phyloP scores from a whole-genome alignment of 53 echinoderm and acorn worm species.

The Antedon mediterranea region DNA sequence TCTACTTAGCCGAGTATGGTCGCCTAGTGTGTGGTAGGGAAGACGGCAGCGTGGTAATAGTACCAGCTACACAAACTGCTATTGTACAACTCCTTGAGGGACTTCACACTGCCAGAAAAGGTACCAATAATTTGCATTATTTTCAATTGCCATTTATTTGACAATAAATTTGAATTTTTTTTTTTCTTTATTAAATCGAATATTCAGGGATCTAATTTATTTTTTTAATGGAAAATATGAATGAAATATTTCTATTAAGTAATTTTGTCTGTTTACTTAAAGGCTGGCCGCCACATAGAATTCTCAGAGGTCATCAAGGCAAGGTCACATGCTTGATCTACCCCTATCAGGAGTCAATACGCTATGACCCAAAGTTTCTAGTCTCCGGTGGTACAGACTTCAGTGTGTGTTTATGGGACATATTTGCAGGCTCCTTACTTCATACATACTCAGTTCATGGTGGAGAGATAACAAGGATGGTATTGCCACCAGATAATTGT shows the following conservation, averaged over 20 bases:
- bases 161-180: no score
- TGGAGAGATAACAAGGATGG: conserved; percentile 78
- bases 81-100: conserved; percentile 94
- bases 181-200: no score
- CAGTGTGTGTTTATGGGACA: conserved; percentile 84
- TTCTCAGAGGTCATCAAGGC: conserved; percentile 88
- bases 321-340: conserved; percentile 91
- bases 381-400: conserved; percentile 95
- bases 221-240: no score
- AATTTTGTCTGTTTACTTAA: background rate
- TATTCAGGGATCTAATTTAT: no score
- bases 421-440: conserved; percentile 70
- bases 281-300: conserved; percentile 99
- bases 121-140: conserved; percentile 12
- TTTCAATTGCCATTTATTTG: no score
- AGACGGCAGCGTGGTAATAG: conserved; percentile 91
- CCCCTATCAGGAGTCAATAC: conserved; percentile 69
- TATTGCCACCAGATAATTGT: conserved; percentile 84
- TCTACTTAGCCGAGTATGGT: conserved; percentile 82
- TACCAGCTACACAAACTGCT: conserved; percentile 83
- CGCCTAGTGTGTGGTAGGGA: conserved; percentile 92
- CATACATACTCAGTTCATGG: conserved; percentile 95
- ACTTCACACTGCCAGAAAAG: conserved; percentile 89
- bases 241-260: background rate
- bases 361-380: conserved; percentile 61